Evolutionary conservation across 2,888 invertebrate species (phyloP).

Genomic region (Acronicta leporina): DNA sequence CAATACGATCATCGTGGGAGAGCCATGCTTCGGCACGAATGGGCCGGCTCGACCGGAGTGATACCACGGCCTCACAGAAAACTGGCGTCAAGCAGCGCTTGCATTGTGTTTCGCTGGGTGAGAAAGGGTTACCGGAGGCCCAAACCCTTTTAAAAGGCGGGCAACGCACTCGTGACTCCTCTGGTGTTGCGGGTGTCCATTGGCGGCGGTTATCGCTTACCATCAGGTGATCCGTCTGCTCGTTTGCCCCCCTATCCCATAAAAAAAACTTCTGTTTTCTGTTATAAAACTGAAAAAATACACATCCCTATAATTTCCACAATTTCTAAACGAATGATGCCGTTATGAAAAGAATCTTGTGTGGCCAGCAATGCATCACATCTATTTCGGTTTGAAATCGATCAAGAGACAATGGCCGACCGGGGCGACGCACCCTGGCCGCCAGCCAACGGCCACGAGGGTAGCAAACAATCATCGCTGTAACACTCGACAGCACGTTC

Average conservation of each 20-base stretch:
- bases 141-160: too few species aligned
- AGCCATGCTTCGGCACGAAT: too few species aligned
- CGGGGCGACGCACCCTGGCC: constrained; percentile 67
- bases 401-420: constrained; percentile 64
- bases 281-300: background rate
- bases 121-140: too few species aligned
- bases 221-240: too few species aligned
- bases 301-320: constrained; percentile 1
- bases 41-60: too few species aligned
- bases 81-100: too few species aligned
- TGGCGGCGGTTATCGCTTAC: too few species aligned
- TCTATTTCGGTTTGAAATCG: constrained; percentile 61
- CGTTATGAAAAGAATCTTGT: constrained; percentile 33
- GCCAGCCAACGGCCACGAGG: constrained; percentile 61
- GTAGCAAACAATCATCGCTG: constrained; percentile 48
- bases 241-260: background rate
- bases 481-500: constrained; percentile 25
- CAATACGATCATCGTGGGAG: too few species aligned
- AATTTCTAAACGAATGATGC: constrained; percentile 17
- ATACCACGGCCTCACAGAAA: too few species aligned
- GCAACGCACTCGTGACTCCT: too few species aligned
- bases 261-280: background rate
- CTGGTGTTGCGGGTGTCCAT: too few species aligned
- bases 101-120: too few species aligned
- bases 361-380: constrained; percentile 42